phyloP scores from a whole-genome alignment of 2,113 vertebrate species.

The Brachypteracias leptosomus region DNA sequence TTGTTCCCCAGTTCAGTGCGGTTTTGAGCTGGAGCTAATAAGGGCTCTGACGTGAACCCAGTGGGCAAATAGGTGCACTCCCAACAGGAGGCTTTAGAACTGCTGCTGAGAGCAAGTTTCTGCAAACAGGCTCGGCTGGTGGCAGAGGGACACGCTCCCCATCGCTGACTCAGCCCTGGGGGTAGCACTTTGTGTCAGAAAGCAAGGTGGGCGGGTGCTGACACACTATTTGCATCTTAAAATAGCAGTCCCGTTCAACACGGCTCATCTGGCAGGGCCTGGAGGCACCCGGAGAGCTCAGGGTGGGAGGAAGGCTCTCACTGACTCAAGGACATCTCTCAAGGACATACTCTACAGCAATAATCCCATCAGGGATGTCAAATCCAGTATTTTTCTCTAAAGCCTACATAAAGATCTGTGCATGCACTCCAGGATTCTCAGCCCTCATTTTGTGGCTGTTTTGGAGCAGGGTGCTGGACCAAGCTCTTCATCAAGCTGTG shows the following conservation, averaged over 20 bases:
- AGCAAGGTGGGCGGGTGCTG: neutral
- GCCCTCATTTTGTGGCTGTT: neutral
- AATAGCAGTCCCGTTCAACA: neutral
- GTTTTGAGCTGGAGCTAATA: constrained; percentile 23
- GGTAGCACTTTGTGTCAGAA: neutral
- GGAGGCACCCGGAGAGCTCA: neutral
- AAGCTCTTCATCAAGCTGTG: neutral
- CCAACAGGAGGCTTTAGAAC: neutral
- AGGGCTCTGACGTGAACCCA: neutral
- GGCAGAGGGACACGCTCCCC: neutral
- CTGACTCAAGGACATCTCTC: neutral
- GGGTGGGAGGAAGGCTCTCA: neutral
- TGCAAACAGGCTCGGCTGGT: neutral
- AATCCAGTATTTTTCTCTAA: neutral
- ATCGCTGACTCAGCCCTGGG: neutral
- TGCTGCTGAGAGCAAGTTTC: neutral
- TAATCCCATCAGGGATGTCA: neutral
- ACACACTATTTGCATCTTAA: neutral
- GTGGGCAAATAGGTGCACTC: neutral
- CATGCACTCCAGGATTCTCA: neutral
- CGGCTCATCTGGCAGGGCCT: neutral
- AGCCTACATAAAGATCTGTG: neutral
- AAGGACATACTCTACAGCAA: neutral
- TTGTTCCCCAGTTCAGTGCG: neutral
- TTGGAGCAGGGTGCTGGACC: neutral